Base-by-base conservation (phyloP, 2,888 invertebrate species). In the Sphaeridia pumilis region DNA sequence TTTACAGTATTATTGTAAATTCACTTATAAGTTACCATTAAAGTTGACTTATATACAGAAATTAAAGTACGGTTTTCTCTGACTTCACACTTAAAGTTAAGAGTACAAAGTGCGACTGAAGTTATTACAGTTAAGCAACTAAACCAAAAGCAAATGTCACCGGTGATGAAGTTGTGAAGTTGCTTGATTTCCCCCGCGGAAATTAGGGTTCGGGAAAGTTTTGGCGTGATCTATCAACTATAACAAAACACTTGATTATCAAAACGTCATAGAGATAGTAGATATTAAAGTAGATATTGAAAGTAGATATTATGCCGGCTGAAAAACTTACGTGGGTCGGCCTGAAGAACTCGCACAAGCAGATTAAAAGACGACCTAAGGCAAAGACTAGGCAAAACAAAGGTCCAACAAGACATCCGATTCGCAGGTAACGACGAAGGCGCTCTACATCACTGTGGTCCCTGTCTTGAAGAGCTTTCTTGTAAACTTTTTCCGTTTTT, bases 401-500 rank as follows among this genome's bases (percentile, higher is more conserved):
- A 7, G 62, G 64, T 21, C 64, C 64, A 10, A 61, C 54, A 20
- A 58, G 38, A 1, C 45, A 46, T 12, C 64, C 64, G 46, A 61
- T 55, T 48, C 54, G 49, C 24, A 62, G 36, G 44, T 63, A 63
- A 25, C 52, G 52, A 27, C 44, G 20, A 49, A 64, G 51, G 25
- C 62, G 78, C 66, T 76, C 71, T 51, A 80, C 78, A 63, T 83
- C 68, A 52, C 74, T 71, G 63, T 78, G 78, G 43, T 71, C 72
- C 36, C 76, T 75, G 67, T 84, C 83, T 24, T 73, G 69, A 26
- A 77, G 72, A 52, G 85, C 80, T 63, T 75, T 76, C 65, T 83
- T 73, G 69, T 97, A 97, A 7, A 97, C 88, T 57, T 78, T 77
- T 70, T 92, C 89, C 1, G 95, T 95, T 63, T 94, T 77, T 60